phyloP scores from a whole-genome alignment of 2,888 invertebrate genomes.

The Chymomyza fuscimana region DNA sequence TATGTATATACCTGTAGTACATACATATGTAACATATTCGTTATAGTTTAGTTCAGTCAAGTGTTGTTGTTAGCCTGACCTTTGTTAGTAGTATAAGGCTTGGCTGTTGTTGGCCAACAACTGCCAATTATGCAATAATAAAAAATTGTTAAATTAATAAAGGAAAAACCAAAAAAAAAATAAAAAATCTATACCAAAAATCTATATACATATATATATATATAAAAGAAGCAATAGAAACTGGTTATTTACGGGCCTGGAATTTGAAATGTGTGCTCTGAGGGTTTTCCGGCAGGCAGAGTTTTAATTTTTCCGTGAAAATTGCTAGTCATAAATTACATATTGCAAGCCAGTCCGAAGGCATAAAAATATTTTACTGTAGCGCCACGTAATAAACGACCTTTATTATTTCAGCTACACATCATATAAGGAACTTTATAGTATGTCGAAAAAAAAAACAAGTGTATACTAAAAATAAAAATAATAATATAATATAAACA shows the following conservation, averaged over 20 bases:
- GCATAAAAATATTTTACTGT: background rate
- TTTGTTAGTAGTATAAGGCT: background rate
- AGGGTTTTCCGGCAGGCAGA: background rate
- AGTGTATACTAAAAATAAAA: no score
- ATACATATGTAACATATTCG: no score
- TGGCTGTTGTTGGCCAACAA: slow-evolving; percentile 33
- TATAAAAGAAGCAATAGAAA: slow-evolving; percentile 26
- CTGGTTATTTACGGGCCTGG: slow-evolving; percentile 49
- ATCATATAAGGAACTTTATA: background rate
- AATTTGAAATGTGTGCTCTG: slow-evolving; percentile 45
- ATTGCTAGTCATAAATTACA: slow-evolving; percentile 60
- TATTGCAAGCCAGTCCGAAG: slow-evolving; percentile 40
- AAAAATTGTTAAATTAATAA: slow-evolving; percentile 57
- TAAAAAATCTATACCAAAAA: slow-evolving; percentile 13
- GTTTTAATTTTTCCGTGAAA: slow-evolving; percentile 64
- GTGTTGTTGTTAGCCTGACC: background rate
- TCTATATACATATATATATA: slow-evolving; percentile 1
- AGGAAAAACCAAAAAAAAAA: slow-evolving; percentile 7
- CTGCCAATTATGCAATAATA: slow-evolving; percentile 60
- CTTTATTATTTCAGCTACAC: background rate
- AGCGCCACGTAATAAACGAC: background rate
- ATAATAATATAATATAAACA: no score
- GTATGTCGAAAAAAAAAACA: no score
- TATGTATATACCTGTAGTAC: no score
- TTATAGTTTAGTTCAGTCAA: background rate